Percentiles rank a stretch among this genome's conserved stretches.
phyloP scores from a whole-genome alignment of 2,797 vertebrate genomes.

The Falco berigora region DNA sequence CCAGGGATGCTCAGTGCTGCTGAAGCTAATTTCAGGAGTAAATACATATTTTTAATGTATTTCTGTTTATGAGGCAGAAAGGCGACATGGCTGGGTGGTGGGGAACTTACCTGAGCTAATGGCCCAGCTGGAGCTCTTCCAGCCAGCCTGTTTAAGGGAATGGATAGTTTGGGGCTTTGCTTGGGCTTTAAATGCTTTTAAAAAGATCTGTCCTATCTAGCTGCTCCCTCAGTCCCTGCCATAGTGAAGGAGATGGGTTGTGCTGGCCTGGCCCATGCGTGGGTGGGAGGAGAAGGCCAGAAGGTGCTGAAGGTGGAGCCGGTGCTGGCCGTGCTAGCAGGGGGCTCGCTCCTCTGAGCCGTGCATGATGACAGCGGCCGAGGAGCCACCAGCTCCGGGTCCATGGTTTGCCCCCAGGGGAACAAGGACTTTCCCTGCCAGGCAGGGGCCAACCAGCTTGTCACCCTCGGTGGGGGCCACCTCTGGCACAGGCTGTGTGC shows the following conservation, averaged over 20 bases:
- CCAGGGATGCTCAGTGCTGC: neutral
- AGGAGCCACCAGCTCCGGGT: neutral
- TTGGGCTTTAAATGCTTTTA: neutral
- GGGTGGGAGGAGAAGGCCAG: neutral
- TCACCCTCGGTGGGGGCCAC: neutral
- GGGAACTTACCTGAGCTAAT: slow-evolving; percentile 47
- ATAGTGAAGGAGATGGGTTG: accelerated
- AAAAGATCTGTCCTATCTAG: neutral
- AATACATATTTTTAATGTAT: slow-evolving; percentile 2
- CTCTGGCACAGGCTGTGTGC: neutral
- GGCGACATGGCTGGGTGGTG: neutral
- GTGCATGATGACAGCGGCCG: accelerated
- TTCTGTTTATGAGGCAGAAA: slow-evolving; percentile 8
- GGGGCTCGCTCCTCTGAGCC: accelerated
- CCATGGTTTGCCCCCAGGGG: neutral
- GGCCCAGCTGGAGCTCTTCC: slow-evolving; percentile 34
- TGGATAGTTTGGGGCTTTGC: neutral
- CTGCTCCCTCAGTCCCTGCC: neutral
- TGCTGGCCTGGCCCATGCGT: neutral
- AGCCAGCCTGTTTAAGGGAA: slow-evolving; percentile 7
- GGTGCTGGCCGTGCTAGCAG: neutral
- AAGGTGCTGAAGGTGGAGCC: neutral
- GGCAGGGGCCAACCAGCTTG: neutral
- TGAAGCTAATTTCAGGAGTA: slow-evolving; percentile 17
- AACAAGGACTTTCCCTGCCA: neutral